Percentiles rank a stretch among this genome's conserved stretches.
Conservation (phyloP, 2,888 invertebrate genomes). For the Cheilosia grossa region DNA sequence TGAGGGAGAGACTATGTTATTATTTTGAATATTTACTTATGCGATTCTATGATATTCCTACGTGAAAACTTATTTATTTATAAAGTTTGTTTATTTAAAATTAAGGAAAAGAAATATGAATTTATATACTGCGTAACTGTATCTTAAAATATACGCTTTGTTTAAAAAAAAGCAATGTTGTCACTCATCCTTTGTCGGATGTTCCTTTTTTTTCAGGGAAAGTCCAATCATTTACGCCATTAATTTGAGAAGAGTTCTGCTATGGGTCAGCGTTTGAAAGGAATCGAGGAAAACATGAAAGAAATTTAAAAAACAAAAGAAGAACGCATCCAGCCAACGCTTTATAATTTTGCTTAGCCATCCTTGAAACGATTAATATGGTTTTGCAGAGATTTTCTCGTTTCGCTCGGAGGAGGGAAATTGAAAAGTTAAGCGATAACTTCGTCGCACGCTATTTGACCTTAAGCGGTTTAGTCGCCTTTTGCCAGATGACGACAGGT, state of each 20-base stretch:
- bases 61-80: conserved; percentile 62
- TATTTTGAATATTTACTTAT: conserved; percentile 42
- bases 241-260: conserved; percentile 29
- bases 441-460: conserved; percentile 67
- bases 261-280: conserved; percentile 26
- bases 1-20: conserved; percentile 51
- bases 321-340: not conserved
- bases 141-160: conserved; percentile 63
- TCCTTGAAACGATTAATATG: conserved; percentile 54
- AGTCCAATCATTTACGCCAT: conserved; percentile 60
- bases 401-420: conserved; percentile 45
- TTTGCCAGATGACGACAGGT: conserved; percentile 15
- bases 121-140: conserved; percentile 58
- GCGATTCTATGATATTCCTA: conserved; percentile 37
- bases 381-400: conserved; percentile 14
- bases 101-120: conserved; percentile 59
- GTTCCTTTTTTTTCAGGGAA: not conserved
- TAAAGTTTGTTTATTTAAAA: conserved; percentile 51
- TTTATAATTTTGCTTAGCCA: conserved; percentile 50
- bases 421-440: conserved; percentile 69
- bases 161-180: conserved; percentile 28
- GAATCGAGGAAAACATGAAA: conserved; percentile 8
- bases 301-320: conserved; percentile 53
- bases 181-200: not conserved
- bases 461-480: conserved; percentile 53